phyloP scores from a whole-genome alignment of 1,140 invertebrate genomes.

The Cyclargus thomasi region DNA sequence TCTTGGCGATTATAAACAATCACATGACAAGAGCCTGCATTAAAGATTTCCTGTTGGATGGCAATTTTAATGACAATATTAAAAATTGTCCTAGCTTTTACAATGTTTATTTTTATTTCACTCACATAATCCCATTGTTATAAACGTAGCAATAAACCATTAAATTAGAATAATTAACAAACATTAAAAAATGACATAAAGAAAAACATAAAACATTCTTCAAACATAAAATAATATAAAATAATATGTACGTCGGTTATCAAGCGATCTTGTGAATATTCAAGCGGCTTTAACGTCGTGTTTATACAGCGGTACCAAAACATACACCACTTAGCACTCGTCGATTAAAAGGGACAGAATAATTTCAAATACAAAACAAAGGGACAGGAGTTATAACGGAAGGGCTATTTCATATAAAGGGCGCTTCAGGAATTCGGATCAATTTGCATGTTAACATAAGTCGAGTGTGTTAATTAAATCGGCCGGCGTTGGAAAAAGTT shows the following conservation, averaged over 20 bases:
- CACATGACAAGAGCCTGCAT: too few relatives aligned
- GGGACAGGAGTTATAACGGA: conserved; percentile 46
- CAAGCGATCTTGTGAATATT: conserved; percentile 27
- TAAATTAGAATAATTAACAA: not conserved
- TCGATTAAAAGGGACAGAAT: conserved; percentile 46
- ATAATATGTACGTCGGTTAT: not conserved
- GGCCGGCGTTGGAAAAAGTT: conserved; percentile 35
- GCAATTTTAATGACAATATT: too few relatives aligned
- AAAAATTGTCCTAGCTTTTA: too few relatives aligned
- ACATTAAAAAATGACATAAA: not conserved
- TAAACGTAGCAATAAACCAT: too few relatives aligned
- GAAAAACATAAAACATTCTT: too few relatives aligned
- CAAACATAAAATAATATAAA: not conserved
- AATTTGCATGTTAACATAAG: conserved; percentile 63
- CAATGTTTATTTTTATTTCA: too few relatives aligned
- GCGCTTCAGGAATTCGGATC: conserved; percentile 46
- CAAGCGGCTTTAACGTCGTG: conserved; percentile 26
- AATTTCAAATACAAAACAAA: conserved; percentile 59
- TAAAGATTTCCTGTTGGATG: too few relatives aligned
- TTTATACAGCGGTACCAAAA: conserved; percentile 39
- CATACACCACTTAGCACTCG: conserved; percentile 41
- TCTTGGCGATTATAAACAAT: too few relatives aligned
- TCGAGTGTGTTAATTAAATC: conserved; percentile 53
- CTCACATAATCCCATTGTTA: too few relatives aligned
- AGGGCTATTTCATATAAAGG: conserved; percentile 58